Evolutionary conservation across 2,113 vertebrate species (phyloP), one percentile per base, ranked within the genome.

Genomic region (Ameiurus melas): DNA sequence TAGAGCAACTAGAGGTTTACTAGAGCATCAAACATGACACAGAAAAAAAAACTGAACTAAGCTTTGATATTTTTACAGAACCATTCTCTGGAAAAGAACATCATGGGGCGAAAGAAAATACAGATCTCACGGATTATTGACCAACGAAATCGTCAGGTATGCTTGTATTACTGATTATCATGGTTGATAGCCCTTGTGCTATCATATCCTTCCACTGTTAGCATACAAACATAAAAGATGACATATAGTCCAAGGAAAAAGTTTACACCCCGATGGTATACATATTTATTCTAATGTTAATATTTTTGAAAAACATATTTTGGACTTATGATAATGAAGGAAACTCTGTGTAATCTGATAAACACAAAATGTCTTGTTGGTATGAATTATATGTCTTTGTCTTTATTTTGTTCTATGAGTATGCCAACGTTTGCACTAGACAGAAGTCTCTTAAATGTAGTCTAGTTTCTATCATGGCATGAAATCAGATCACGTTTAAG

Each of bases 41-140:
- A 51, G 8, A 2, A 4, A 77, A 17, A 53, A 79, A 13, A 60
- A 30, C 3, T 36, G 30, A 9, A 2, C 10, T 58, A 17, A n/a
- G 13, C 2, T 16, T 27, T 62, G 5, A 16, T 84, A 64, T 68
- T 90, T 89, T 89, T 14, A 78, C 87, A 92, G 92, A 84, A n/a
- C 12, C 2, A 8, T 58, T 62, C 85, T 85, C n/a, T 86, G 60
- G 91, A 82, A 83, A 36, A 47, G 68, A 6, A 27, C 91, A 91
- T 88, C 64, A 99, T 99, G 98, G 98, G 98, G 53, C 94, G 98
- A 89, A 99, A 98, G 94, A 99, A 99, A 92, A 99, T 99, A 88
- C 98, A 99, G 93, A 99, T 99, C 90, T 98, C 98, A 51, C 96
- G 98, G 5, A 99, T 99, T 85, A 85, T 97, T 92, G 98, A 99